Base-by-base conservation (phyloP, 2,113 vertebrate genomes). In the Murina feae region DNA sequence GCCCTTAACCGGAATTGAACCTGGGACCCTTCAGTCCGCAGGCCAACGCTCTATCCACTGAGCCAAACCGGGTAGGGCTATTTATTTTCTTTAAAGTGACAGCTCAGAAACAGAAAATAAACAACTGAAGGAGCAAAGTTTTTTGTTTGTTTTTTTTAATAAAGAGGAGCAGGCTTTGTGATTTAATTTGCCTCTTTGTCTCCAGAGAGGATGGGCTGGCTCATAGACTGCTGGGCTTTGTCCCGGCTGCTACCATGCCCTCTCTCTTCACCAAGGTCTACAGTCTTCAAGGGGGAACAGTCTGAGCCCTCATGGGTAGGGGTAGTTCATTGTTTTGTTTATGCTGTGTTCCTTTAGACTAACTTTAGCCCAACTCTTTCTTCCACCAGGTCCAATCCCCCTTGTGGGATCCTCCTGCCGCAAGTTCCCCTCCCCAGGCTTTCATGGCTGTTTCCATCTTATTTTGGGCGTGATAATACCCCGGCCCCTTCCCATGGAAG, bases 31-130 rank as follows among this genome's bases (percentile, higher is more conserved):
- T n/a, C n/a, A n/a, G n/a, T n/a, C n/a, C n/a, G n/a, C n/a, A n/a
- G n/a, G n/a, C n/a, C n/a, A n/a, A n/a, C n/a, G n/a, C n/a, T n/a
- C n/a, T n/a, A n/a, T n/a, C n/a, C n/a, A n/a, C n/a, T n/a, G n/a
- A n/a, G n/a, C n/a, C n/a, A n/a, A n/a, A n/a, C n/a, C n/a, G n/a
- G n/a, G n/a, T n/a, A n/a, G n/a, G n/a, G n/a, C 6, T 25, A 51
- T 80, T 66, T 47, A 25, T 81, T 86, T 89, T 90, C 69, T 55
- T 88, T 94, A 66, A 82, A 69, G 75, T 71, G 47, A 72, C 44
- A 87, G 30, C 79, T 91, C 42, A 63, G 76, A 93, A 95, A 75
- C 42, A 86, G 53, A 55, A 90, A 47, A 49, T 58, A 90, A 66
- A 76, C 39, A 85, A 75, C 74, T n/a, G 42, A 93, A 93, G 53